Evolutionary conservation across 2,113 vertebrate genomes (phyloP), one percentile per base, ranked within the genome.

Genomic region (Phaetusa simplex): DNA sequence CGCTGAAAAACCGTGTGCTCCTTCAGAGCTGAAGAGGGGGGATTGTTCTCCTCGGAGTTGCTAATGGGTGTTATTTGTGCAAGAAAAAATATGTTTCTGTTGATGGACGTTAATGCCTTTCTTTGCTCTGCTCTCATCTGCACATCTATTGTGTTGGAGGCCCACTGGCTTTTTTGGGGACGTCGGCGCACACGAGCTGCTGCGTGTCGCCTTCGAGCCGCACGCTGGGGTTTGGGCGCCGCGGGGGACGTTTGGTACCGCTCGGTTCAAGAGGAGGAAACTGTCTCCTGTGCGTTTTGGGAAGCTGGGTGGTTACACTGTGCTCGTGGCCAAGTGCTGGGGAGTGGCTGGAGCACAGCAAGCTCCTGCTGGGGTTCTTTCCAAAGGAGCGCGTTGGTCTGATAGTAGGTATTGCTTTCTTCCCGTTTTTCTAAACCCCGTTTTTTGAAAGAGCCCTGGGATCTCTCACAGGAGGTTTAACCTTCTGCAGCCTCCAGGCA

Each of bases 211-310:
- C 82, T 85, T 55, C 0, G 1, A 83, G 71, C 27, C 16, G 0
- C 1, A 0, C 0, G 0, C 40, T 21, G 10, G 53, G 32, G 53
- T 42, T 42, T 26, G n/a, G 16, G 9, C 12, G 20, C 58, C 5
- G 0, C 1, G 36, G 21, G 34, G 45, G 36, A 16, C 4, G 8
- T 22, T 70, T 5, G 4, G 52, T 15, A 3, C n/a, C 0, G 1
- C 22, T 62, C 3, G 5, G 6, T 20, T 88, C 62, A 29, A 29
- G 72, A 36, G 72, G 49, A 47, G 40, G 53, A 55, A 47, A 15
- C 17, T 14, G 16, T 58, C 1, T 0, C 24, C 12, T 22, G 6
- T 6, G 30, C 56, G 30, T 4, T 77, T 62, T 30, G 71, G 74
- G 49, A 3, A 30, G 36, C 14, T 58, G 70, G 19, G 3, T 61